A percentile compares a stretch with the other conserved stretches of the same genome.
Evolutionary conservation across 2,888 invertebrate species (phyloP).

Genomic region (Automeris io): DNA sequence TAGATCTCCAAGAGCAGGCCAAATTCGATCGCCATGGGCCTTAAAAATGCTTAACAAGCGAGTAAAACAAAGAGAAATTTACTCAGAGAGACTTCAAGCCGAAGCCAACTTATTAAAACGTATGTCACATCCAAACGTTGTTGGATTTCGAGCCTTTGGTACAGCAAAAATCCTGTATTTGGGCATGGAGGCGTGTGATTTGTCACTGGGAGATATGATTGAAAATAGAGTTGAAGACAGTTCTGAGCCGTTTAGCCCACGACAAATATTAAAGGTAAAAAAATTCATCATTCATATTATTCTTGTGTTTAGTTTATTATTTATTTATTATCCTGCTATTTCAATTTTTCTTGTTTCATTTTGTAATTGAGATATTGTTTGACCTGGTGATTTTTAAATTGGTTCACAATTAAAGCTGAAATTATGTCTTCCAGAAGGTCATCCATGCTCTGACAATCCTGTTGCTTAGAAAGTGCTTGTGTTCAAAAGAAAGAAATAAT

Average conservation of each 20-base stretch:
- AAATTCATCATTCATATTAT: no score
- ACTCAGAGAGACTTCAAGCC: slow-evolving; percentile 76
- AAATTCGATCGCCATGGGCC: slow-evolving; percentile 90
- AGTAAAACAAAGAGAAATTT: slow-evolving; percentile 57
- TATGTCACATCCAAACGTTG: slow-evolving; percentile 88
- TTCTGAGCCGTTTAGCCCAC: slow-evolving; percentile 77
- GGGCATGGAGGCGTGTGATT: slow-evolving; percentile 87
- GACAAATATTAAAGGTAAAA: slow-evolving; percentile 77
- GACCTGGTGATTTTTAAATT: no score
- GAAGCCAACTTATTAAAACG: slow-evolving; percentile 84
- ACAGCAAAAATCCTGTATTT: slow-evolving; percentile 78
- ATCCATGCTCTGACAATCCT: no score
- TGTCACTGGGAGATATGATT: slow-evolving; percentile 84
- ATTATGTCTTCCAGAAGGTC: no score
- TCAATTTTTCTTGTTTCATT: no score
- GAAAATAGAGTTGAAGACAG: slow-evolving; percentile 79
- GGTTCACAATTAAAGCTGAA: no score
- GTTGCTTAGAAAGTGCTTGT: no score
- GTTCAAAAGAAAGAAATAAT: background rate
- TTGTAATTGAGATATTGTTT: background rate
- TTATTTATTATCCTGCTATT: no score
- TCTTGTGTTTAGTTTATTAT: no score
- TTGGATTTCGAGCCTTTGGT: slow-evolving; percentile 82
- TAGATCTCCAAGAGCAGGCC: slow-evolving; percentile 82
- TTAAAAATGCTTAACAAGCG: slow-evolving; percentile 83